Percentiles rank a stretch among this genome's conserved stretches.
Evolutionary conservation across 2,113 vertebrate species (phyloP).

Genomic region (Fregata magnificens): DNA sequence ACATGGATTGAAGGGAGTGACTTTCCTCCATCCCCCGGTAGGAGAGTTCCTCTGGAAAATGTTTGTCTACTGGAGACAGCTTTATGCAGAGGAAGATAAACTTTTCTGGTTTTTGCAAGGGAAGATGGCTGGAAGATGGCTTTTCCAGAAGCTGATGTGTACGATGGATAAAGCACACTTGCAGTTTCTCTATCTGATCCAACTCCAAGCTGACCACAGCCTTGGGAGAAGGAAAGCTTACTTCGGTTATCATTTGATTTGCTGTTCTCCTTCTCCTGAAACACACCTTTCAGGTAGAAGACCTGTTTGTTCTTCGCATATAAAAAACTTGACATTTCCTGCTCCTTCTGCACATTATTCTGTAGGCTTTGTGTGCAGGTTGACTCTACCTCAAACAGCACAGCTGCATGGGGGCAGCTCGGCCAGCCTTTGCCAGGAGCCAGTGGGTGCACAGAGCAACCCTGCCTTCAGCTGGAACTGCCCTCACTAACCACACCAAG

Average conservation of each 20-base stretch:
- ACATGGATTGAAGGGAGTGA: not conserved
- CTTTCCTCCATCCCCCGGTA: not conserved
- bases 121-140: not conserved
- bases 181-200: not conserved
- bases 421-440: not conserved
- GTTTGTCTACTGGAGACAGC: not conserved
- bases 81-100: not conserved
- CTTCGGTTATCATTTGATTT: not conserved
- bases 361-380: not conserved
- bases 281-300: not conserved
- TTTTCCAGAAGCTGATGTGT: not conserved
- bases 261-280: not conserved
- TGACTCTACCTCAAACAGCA: not conserved
- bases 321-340: not conserved
- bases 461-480: not conserved
- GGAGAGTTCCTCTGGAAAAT: not conserved
- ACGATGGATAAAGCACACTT: not conserved
- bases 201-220: not conserved
- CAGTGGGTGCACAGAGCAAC: not conserved
- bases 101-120: not conserved
- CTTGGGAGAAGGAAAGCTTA: not conserved
- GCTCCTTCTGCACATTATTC: not conserved
- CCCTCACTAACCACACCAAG: too few relatives aligned
- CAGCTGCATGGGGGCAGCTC: not conserved
- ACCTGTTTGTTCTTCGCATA: not conserved